Evolutionary conservation across 2,888 invertebrate species (phyloP).

Genomic region (Lordiphosa fenestrarum): DNA sequence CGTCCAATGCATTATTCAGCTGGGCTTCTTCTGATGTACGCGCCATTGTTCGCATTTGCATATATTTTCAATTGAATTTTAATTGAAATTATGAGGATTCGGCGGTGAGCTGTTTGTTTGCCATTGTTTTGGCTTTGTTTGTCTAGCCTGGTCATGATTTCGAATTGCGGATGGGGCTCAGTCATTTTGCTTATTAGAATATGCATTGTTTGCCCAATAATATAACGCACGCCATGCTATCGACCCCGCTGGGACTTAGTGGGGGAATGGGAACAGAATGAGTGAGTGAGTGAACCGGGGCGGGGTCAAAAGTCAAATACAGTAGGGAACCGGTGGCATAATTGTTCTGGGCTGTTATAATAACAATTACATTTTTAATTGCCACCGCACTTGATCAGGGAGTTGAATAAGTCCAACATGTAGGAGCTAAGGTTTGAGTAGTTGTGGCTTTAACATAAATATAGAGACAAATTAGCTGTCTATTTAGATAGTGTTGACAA

Average conservation of each 20-base stretch:
- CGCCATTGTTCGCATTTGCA: slow-evolving; percentile 59
- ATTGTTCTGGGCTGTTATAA: slow-evolving; percentile 6
- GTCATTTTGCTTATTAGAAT: slow-evolving; percentile 51
- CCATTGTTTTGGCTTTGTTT: slow-evolving; percentile 46
- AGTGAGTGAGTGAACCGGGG: not conserved
- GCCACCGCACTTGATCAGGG: not conserved
- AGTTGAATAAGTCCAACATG: not conserved
- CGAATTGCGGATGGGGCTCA: slow-evolving; percentile 27
- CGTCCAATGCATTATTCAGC: slow-evolving; percentile 35
- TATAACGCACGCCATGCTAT: slow-evolving; percentile 13
- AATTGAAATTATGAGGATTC: slow-evolving; percentile 64
- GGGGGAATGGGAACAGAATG: not conserved
- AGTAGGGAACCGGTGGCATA: slow-evolving; percentile 1
- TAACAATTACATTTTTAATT: slow-evolving; percentile 8
- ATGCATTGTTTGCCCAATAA: slow-evolving; percentile 47
- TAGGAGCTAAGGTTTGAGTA: not conserved
- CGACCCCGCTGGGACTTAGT: slow-evolving; percentile 11
- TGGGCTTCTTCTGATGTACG: slow-evolving; percentile 45
- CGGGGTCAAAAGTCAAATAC: slow-evolving; percentile 7
- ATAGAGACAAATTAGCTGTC: too few species aligned
- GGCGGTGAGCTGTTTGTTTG: slow-evolving; percentile 32
- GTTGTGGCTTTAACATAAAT: not conserved
- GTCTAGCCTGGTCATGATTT: slow-evolving; percentile 26
- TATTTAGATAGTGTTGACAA: too few species aligned
- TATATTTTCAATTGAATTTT: slow-evolving; percentile 69